A percentile compares a stretch with the other conserved stretches of the same genome.
phyloP scores from a whole-genome alignment of 92 coral and sea anemone species.

The Galaxea fascicularis region DNA sequence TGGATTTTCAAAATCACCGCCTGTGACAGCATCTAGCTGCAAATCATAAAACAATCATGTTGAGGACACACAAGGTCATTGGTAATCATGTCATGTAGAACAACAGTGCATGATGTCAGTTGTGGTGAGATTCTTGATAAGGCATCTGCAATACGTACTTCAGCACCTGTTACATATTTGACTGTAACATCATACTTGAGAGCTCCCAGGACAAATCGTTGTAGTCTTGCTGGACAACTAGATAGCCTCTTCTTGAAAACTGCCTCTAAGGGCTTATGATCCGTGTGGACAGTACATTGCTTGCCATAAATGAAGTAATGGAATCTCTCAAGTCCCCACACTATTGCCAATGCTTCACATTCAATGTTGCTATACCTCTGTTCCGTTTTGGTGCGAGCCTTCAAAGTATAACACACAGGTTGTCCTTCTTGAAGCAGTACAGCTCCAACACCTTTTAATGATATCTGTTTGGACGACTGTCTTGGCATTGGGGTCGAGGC shows the following conservation, averaged over 20 bases:
- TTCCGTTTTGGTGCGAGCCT: constrained; percentile 68
- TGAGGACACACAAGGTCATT: too few species aligned
- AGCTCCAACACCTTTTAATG: constrained; percentile 20
- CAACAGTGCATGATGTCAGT: too few species aligned
- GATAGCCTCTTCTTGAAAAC: constrained; percentile 56
- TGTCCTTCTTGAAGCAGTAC: constrained; percentile 51
- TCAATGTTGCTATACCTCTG: constrained; percentile 70
- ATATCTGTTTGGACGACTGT: constrained; percentile 59
- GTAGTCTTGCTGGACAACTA: constrained; percentile 68
- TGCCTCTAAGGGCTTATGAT: constrained; percentile 63
- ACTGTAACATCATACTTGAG: constrained; percentile 58
- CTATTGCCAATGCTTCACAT: constrained; percentile 64
- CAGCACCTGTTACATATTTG: constrained; percentile 47
- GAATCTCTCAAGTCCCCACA: constrained; percentile 73
- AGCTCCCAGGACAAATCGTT: constrained; percentile 64
- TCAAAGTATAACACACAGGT: constrained; percentile 61
- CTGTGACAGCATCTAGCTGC: too few species aligned
- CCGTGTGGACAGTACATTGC: constrained; percentile 65
- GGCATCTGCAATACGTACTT: constrained; percentile 65
- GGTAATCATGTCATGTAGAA: too few species aligned
- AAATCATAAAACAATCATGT: too few species aligned
- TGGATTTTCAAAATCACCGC: too few species aligned
- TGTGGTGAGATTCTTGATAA: constrained; percentile 59
- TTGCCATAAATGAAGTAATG: constrained; percentile 70
- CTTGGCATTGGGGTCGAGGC: constrained; percentile 55